These are phyloP conservation scores for Ophion ventricosus DNA, from an alignment of 2,888 invertebrate species.

Conservation along the genomic window DNA sequence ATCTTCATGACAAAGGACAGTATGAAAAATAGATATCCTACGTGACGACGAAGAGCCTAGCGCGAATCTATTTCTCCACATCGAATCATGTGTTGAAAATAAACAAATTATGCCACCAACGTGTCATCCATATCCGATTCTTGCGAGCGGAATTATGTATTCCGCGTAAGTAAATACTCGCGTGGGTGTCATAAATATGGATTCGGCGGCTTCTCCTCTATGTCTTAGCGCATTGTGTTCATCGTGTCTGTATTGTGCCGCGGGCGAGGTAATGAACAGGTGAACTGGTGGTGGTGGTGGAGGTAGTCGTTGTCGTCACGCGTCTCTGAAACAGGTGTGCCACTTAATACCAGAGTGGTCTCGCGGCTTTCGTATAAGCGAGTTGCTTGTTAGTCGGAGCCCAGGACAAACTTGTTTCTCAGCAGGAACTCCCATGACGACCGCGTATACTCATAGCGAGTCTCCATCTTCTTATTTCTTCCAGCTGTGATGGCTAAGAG, in stretches of 20 bases:
- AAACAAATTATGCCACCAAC: not conserved
- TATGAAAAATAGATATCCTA: too few species aligned
- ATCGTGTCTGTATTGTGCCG: not conserved
- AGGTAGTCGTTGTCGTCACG: conserved; percentile 46
- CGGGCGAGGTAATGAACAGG: conserved; percentile 57
- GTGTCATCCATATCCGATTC: not conserved
- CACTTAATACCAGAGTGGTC: conserved; percentile 67
- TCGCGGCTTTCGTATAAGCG: not conserved
- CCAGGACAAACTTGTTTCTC: conserved; percentile 70
- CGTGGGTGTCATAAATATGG: not conserved
- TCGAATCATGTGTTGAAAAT: not conserved
- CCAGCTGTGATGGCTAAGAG: not conserved
- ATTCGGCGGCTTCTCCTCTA: not conserved
- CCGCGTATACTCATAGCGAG: conserved; percentile 15
- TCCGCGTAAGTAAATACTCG: conserved; percentile 6
- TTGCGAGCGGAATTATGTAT: not conserved
- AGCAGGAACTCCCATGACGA: conserved; percentile 60
- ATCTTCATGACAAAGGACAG: too few species aligned
- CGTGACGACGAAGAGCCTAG: not conserved
- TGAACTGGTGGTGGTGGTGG: conserved; percentile 32
- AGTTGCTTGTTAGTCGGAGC: conserved; percentile 33
- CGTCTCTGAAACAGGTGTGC: conserved; percentile 72
- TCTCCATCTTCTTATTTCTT: conserved; percentile 38
- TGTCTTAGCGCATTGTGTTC: conserved; percentile 9
- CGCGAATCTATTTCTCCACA: not conserved